Evolutionary conservation across 1,140 invertebrate genomes (phyloP), one percentile per base, ranked within the genome.

Genomic region (Dinoponera quadriceps): DNA sequence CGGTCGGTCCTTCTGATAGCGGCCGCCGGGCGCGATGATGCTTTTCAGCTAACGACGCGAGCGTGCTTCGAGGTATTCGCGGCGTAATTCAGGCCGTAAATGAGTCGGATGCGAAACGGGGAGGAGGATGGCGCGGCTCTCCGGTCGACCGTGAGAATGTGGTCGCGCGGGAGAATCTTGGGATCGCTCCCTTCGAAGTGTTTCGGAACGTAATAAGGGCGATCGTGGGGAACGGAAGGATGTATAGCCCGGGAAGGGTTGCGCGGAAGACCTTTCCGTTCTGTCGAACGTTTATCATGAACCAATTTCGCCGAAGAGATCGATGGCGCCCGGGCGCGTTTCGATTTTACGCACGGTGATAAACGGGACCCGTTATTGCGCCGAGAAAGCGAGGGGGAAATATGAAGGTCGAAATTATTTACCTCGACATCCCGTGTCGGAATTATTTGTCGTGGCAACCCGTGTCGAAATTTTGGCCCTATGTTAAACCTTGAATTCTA

Each of bases 71-170:
- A 13, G 16, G 16, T 4, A 54, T 18, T 18, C 51, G 51, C 55
- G 65, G 66, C 48, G 44, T 62, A 60, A 83, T 59, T 22, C 5
- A 20, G 48, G 72, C 65, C 44, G 25, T 55, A 75, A 82, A 65
- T 73, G 29, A 69, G 49, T 62, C 49, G 68, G 57, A 55, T 29
- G 38, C 14, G 51, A 85, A 71, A 33, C 55, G 38, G 48, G 25
- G n/a, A 83, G 27, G n/a, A 5, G 48, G 59, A n/a, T 11, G n/a
- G 49, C 22, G 22, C n/a, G 49, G 68, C 57, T 68, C 18, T 38
- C 29, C 29, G 63, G 38, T 20, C 63, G 85, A 86, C 63, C 84
- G 85, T 86, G 85, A 86, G 85, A 86, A 86, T 85, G 71, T 27
- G 75, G 29, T 59, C 54, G 69, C 29, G 16, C 44, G 5, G 48